phyloP scores from a whole-genome alignment of 2,797 vertebrate species.

The Chaunax sp. region DNA sequence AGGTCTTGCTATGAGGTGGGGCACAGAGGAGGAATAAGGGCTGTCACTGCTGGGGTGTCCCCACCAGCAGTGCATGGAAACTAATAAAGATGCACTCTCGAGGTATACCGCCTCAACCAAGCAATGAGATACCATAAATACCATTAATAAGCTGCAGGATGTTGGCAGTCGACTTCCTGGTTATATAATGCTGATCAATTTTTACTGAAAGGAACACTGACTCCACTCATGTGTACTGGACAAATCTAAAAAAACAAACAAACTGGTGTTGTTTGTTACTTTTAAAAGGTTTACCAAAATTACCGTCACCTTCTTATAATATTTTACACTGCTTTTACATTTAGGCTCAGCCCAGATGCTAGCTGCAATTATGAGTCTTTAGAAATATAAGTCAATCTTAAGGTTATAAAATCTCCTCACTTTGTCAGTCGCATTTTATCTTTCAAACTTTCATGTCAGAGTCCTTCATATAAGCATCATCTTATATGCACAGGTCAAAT shows the following conservation, averaged over 20 bases:
- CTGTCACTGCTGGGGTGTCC: slow-evolving; percentile 70
- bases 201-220: slow-evolving; percentile 56
- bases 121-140: slow-evolving; percentile 77
- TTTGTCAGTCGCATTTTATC: slow-evolving; percentile 46
- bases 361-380: slow-evolving; percentile 30
- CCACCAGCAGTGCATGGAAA: slow-evolving; percentile 68
- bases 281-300: not conserved
- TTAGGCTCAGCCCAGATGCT: slow-evolving; percentile 12
- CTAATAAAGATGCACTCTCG: slow-evolving; percentile 84
- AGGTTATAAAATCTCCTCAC: slow-evolving; percentile 45
- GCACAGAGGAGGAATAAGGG: slow-evolving; percentile 66
- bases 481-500: slow-evolving; percentile 29
- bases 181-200: slow-evolving; percentile 80
- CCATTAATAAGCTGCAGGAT: slow-evolving; percentile 83
- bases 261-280: not conserved
- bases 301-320: not conserved
- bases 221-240: slow-evolving; percentile 49
- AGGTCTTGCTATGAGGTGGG: slow-evolving; percentile 66
- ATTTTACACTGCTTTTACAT: not conserved
- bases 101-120: slow-evolving; percentile 75
- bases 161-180: slow-evolving; percentile 79
- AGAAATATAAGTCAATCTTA: slow-evolving; percentile 23
- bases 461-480: slow-evolving; percentile 50
- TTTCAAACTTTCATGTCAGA: slow-evolving; percentile 55
- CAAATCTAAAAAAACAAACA: slow-evolving; percentile 25